These are phyloP conservation scores for Speoplatyrhinus poulsoni DNA, from an alignment of 2,113 vertebrate species.

Conservation along the genomic window DNA sequence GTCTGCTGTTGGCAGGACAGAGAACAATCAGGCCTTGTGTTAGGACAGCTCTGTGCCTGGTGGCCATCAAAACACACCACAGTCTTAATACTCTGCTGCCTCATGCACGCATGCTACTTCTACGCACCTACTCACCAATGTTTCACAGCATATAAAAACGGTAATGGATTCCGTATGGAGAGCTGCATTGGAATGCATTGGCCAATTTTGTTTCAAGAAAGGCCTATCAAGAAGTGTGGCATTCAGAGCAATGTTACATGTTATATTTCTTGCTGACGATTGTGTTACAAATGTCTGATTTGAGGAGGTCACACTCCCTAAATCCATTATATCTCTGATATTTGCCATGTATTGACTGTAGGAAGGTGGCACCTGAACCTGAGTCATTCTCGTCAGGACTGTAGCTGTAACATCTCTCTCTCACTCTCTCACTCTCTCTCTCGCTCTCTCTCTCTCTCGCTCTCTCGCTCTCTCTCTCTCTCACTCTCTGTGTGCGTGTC, in stretches of 20 bases:
- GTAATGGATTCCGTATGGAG: constrained; percentile 54
- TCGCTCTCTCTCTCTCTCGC: background rate
- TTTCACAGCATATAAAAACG: constrained; percentile 56
- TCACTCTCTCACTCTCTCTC: too few species aligned
- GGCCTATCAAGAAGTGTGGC: constrained; percentile 1
- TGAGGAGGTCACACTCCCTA: too few species aligned
- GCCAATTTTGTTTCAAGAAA: background rate
- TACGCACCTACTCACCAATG: constrained; percentile 27
- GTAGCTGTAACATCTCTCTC: constrained; percentile 1
- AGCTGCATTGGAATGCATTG: constrained; percentile 10
- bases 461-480: background rate
- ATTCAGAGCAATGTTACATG: constrained; percentile 22
- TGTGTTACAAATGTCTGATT: too few species aligned
- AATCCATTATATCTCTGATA: too few species aligned
- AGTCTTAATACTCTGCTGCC: constrained; percentile 29
- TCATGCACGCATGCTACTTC: constrained; percentile 26
- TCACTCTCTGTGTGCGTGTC: too few species aligned
- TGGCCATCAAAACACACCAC: constrained; percentile 38
- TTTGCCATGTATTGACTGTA: too few species aligned
- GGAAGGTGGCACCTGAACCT: too few species aligned
- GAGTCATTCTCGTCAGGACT: too few species aligned
- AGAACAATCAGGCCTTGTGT: constrained; percentile 5
- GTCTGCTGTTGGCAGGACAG: constrained; percentile 18
- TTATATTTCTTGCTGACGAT: constrained; percentile 13
- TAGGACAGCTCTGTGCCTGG: constrained; percentile 16